Conservation (phyloP, 2,113 vertebrate genomes). For the Galeopterus variegatus region DNA sequence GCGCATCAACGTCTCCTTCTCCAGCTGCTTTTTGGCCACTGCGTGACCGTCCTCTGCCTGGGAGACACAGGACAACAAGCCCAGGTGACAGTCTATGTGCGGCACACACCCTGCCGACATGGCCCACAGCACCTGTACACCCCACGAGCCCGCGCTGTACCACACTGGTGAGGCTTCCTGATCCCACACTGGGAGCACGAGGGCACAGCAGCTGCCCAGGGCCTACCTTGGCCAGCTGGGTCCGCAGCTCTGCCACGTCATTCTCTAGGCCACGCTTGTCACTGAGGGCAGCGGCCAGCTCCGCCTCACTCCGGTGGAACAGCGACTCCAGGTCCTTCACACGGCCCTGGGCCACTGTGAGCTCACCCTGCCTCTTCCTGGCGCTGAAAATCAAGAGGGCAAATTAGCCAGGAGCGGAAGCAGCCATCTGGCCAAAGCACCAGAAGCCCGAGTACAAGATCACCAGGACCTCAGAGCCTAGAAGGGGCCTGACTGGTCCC, state of each 20-base stretch:
- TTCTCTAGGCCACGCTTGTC: slow-evolving; percentile 92
- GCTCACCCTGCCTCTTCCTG: slow-evolving; percentile 95
- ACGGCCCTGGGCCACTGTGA: slow-evolving; percentile 91
- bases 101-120: rapidly evolving
- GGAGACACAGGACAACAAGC: no score
- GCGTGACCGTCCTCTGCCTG: slow-evolving; percentile 95
- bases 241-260: slow-evolving; percentile 92
- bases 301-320: slow-evolving; percentile 93
- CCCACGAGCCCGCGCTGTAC: no score
- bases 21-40: slow-evolving; percentile 96
- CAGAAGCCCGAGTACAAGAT: no score
- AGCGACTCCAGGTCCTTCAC: slow-evolving; percentile 94
- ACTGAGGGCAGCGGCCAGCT: slow-evolving; percentile 92
- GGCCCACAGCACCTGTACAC: not conserved
- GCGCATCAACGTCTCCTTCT: slow-evolving; percentile 96
- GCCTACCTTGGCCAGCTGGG: slow-evolving; percentile 94
- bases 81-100: no score
- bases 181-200: no score
- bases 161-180: no score
- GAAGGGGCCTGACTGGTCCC: not conserved
- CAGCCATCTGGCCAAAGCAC: rapidly evolving
- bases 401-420: rapidly evolving
- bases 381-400: slow-evolving; percentile 86
- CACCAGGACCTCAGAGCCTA: not conserved
- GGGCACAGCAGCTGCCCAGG: not conserved